Base-by-base conservation (phyloP, 2,888 invertebrate genomes). In the Pseudeuparius sepicola region DNA sequence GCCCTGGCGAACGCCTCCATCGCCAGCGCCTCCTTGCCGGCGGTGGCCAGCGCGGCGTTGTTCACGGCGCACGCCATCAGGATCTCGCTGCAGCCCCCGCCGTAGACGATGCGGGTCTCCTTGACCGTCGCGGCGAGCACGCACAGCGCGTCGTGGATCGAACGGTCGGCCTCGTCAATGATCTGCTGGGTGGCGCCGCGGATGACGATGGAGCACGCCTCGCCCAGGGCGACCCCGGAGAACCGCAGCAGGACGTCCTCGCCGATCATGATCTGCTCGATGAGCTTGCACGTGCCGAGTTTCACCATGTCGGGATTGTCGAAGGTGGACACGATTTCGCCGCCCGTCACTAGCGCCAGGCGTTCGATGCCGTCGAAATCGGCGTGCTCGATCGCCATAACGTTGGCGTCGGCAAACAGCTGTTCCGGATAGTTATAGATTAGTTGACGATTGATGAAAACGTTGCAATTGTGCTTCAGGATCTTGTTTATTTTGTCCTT, bases 391-490 rank as follows among this genome's bases (percentile, higher is more conserved):
- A 99, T 98, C 2, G 98, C 96, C 97, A 98, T 98, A 5, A 97
- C 78, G 29, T 89, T 87, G 26, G 92, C 89, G 67, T 99, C 98
- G 23, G 97, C 93, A 63, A 99, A 99, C 50, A 99, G 65, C 64
- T 99, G 98, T 63, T 99, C 98, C 0, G 98, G 98, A 62, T 99
- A 98, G 65, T 99, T 99, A 71, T 99, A 99, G 63, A 99, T 99
- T 47, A 99, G 68, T 64, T 99, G 98, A 73, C 88, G 82, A 66
- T 98, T 98, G 57, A 98, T 93, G 60, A 98, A 99, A 0, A 98
- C 97, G 65, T 88, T 98, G 66, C 87, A 86, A 47, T 89, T 86
- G 63, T 98, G 94, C 45, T 77, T 79, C 31, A 97, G 60, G 50
- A 99, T 98, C 63, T 92, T 92, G 53, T 86, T 84, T 2, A 99